Evolutionary conservation across 2,888 invertebrate species (phyloP).

Genomic region (Oxyteleia sp.): DNA sequence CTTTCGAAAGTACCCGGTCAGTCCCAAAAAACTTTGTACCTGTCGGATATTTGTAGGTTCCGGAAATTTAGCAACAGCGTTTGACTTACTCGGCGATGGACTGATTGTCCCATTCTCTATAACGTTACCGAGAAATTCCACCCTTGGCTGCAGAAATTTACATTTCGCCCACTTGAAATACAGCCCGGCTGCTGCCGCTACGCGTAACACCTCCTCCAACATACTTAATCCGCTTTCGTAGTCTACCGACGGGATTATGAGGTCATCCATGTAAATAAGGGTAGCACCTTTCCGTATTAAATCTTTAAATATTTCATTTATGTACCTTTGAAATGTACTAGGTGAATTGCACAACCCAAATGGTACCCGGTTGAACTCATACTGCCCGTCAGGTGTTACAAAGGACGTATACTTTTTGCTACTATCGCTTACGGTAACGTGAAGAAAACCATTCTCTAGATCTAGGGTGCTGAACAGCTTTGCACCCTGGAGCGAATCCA

Average conservation of each 20-base stretch:
- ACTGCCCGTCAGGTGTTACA: too few relatives aligned
- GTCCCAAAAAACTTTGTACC: constrained; percentile 65
- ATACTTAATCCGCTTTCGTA: background rate
- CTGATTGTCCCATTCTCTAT: background rate
- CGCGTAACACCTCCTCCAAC: background rate
- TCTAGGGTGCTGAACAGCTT: background rate
- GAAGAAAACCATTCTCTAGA: constrained; percentile 1
- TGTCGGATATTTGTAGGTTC: constrained; percentile 43
- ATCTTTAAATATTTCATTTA: background rate
- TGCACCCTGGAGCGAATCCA: constrained; percentile 1
- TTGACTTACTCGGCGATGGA: constrained; percentile 9
- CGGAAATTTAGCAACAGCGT: constrained; percentile 52
- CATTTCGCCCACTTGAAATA: constrained; percentile 3
- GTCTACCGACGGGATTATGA: background rate
- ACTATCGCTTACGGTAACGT: background rate
- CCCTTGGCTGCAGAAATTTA: background rate
- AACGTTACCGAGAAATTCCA: constrained; percentile 8
- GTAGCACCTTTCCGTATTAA: background rate
- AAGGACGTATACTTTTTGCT: background rate
- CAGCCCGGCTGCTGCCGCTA: background rate
- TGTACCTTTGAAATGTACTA: background rate
- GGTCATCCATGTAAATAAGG: background rate
- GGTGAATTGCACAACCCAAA: constrained; percentile 1
- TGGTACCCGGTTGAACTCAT: too few relatives aligned
- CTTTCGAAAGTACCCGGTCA: constrained; percentile 68